Conservation (phyloP, 2,888 invertebrate genomes). For the Trachelus tabidus region DNA sequence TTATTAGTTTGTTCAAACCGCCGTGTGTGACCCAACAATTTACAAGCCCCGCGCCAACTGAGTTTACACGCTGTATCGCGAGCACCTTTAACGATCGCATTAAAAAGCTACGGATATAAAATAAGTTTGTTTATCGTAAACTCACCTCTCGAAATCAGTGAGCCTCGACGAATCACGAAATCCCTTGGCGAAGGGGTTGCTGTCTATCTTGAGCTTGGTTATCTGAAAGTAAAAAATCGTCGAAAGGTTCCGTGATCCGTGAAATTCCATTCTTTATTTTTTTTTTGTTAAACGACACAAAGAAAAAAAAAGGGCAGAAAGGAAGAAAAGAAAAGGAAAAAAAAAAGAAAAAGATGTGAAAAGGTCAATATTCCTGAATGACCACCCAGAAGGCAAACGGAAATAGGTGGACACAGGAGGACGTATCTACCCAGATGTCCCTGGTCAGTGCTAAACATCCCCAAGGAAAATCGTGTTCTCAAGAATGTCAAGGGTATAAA, state of each 20-base stretch:
- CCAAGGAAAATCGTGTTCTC: not conserved
- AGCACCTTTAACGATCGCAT: not conserved
- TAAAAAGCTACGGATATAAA: not conserved
- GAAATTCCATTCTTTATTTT: not conserved
- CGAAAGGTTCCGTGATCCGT: constrained; percentile 3
- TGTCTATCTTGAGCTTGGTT: constrained; percentile 86
- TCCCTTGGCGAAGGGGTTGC: constrained; percentile 87
- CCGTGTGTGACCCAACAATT: not conserved
- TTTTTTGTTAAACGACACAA: not conserved
- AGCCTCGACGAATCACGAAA: constrained; percentile 85
- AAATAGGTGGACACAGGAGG: not conserved
- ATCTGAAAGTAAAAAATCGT: constrained; percentile 70
- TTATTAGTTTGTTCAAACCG: not conserved
- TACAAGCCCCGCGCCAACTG: not conserved
- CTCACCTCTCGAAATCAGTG: constrained; percentile 80
- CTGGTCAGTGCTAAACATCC: not conserved
- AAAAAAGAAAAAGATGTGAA: not conserved
- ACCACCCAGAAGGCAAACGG: not conserved
- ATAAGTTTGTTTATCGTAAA: constrained; percentile 20
- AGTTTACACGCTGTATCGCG: not conserved
- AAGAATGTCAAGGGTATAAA: not conserved
- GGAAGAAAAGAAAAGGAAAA: not conserved
- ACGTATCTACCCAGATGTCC: not conserved
- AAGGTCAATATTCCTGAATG: constrained; percentile 1
- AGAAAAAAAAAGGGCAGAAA: not conserved